Evolutionary conservation across 2,113 vertebrate species (phyloP).

Genomic region (Parus major): DNA sequence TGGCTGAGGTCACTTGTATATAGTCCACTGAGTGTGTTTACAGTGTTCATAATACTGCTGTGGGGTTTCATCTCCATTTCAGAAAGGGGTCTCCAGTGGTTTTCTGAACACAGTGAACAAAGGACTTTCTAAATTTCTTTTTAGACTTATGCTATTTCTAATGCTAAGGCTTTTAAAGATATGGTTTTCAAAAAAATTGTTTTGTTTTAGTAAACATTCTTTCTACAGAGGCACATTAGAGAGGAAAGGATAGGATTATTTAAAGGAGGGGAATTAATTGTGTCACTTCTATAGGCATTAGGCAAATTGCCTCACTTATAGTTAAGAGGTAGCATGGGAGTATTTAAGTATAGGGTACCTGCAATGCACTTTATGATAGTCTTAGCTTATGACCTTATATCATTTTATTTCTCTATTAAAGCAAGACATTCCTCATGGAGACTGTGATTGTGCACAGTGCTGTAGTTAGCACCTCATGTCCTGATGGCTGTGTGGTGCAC

Average conservation of each 20-base stretch:
- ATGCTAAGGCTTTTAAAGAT: background rate
- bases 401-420: constrained; percentile 78
- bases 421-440: constrained; percentile 57
- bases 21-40: background rate
- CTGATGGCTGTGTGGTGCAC: background rate
- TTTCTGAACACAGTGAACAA: background rate
- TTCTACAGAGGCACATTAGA: constrained; percentile 11
- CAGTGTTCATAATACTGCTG: background rate
- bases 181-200: background rate
- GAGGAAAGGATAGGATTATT: constrained; percentile 67
- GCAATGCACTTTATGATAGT: constrained; percentile 69
- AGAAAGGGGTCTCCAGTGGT: background rate
- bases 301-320: constrained; percentile 74
- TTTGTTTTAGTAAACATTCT: constrained; percentile 45
- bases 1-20: background rate
- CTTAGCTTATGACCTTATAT: constrained; percentile 73
- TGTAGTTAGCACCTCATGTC: constrained; percentile 33
- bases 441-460: background rate
- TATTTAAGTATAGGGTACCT: constrained; percentile 74
- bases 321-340: constrained; percentile 75
- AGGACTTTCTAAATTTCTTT: background rate
- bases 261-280: constrained; percentile 72
- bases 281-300: constrained; percentile 72
- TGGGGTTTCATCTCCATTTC: background rate
- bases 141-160: background rate